Evolutionary conservation across 2,797 vertebrate genomes (phyloP), one percentile per base, ranked within the genome.

Genomic region (Tolypeutes matacus): DNA sequence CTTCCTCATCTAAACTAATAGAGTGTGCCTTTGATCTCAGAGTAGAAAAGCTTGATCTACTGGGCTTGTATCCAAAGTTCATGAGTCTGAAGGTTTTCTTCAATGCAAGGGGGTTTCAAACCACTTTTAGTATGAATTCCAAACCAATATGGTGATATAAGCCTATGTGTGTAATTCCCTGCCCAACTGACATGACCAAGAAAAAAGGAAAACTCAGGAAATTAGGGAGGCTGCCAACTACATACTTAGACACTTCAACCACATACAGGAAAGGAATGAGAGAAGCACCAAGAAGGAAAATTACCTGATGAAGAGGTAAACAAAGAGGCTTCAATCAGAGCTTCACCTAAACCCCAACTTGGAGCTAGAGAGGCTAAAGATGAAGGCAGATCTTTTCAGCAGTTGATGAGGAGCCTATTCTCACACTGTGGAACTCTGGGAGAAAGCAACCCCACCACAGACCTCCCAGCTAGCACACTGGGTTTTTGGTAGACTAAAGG

Each of bases 51-150:
- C 31, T 42, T 80, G 31, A 42, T 56, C 18, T 25, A 23, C 49
- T 90, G 84, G 88, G 89, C 84, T n/a, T 70, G 36, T 78, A 58
- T 82, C 86, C 95, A 97, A 81, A 93, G 20, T 36, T 91, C 25
- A 27, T 34, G 53, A 75, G 82, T 92, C 81, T 82, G 34, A 51
- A 97, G 86, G 62, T 82, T 93, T 89, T 95, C 69, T 82, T 95
- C 69, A 31, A 49, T 67, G 39, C 34, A 77, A 67, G 53, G 1
- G 31, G 18, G 3, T 42, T 82, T 91, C 39, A 70, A 93, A 87
- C 58, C 23, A 75, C 81, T 90, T 91, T 82, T 72, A 89, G 42
- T 82, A 82, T 60, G 62, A 81, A 83, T 94, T 88, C 89, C 53
- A 89, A 95, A 86, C 20, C 51, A 87, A 65, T 21, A 78, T n/a